Conservation (phyloP, 1,140 invertebrate genomes). For the Pollicipes pollicipes region DNA sequence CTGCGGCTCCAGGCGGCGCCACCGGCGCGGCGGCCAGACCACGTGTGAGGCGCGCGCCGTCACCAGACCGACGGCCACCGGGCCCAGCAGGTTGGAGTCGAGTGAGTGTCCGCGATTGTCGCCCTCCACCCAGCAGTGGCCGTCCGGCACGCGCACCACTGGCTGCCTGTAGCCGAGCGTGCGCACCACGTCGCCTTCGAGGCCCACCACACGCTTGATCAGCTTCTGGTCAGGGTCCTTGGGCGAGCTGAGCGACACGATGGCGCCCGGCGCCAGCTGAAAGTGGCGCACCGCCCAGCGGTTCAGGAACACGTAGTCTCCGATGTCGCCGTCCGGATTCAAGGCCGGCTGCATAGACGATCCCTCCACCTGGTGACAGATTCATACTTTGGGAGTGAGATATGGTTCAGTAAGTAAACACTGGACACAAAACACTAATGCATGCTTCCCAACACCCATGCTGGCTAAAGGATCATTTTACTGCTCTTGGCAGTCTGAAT, state of each 20-base stretch:
- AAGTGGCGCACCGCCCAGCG: constrained; percentile 49
- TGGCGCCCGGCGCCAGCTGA: constrained; percentile 54
- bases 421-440: no score
- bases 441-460: no score
- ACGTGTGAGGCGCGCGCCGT: constrained; percentile 70
- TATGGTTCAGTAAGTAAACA: no score
- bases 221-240: constrained; percentile 65
- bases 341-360: constrained; percentile 77
- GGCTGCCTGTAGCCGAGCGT: constrained; percentile 48
- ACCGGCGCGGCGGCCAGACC: constrained; percentile 74
- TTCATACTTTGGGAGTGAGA: no score
- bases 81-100: constrained; percentile 84
- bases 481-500: no score
- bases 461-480: no score
- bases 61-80: constrained; percentile 63
- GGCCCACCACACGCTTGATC: constrained; percentile 73
- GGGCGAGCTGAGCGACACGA: constrained; percentile 66
- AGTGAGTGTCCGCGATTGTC: constrained; percentile 66
- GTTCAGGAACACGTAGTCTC: constrained; percentile 70
- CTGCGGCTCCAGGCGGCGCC: constrained; percentile 45
- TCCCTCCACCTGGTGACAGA: constrained; percentile 46
- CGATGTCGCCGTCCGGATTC: constrained; percentile 41
- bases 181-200: constrained; percentile 53
- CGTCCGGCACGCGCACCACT: constrained; percentile 54
- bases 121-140: constrained; percentile 90